A percentile compares a stretch with the other conserved stretches of the same genome.
These are phyloP conservation scores for Dermolepida albohirtum DNA, from an alignment of 2,888 invertebrate genomes.

Conservation along the genomic window DNA sequence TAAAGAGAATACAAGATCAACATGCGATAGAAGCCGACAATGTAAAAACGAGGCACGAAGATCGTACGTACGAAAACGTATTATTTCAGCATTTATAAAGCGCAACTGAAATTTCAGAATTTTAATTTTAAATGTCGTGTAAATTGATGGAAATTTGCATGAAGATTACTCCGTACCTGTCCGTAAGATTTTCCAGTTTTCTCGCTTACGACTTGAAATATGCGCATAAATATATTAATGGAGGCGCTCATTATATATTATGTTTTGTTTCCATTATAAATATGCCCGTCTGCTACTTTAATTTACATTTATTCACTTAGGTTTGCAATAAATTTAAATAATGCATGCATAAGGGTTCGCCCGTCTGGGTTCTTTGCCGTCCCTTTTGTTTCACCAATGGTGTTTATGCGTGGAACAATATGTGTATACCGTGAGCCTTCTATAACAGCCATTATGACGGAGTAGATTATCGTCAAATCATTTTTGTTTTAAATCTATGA, in stretches of 20 bases:
- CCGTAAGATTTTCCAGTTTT: conserved; percentile 27
- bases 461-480: too few relatives aligned
- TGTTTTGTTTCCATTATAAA: conserved; percentile 38
- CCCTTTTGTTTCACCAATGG: too few relatives aligned
- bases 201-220: conserved; percentile 15
- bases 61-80: neutral
- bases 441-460: too few relatives aligned
- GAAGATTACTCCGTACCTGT: conserved; percentile 33
- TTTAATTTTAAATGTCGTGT: conserved; percentile 43
- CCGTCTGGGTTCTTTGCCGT: neutral
- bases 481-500: too few relatives aligned
- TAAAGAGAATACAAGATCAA: too few relatives aligned
- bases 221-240: conserved; percentile 40
- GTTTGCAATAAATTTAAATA: conserved; percentile 19
- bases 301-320: conserved; percentile 35
- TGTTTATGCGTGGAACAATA: too few relatives aligned
- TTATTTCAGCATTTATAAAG: conserved; percentile 9
- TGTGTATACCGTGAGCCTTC: too few relatives aligned
- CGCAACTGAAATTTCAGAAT: conserved; percentile 29
- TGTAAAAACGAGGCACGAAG: too few relatives aligned
- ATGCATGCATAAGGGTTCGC: conserved; percentile 13
- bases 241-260: conserved; percentile 36
- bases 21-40: too few relatives aligned
- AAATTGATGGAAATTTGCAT: conserved; percentile 43
- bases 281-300: conserved; percentile 20